Evolutionary conservation across 2,888 invertebrate genomes (phyloP).

Genomic region (Oithona nana): DNA sequence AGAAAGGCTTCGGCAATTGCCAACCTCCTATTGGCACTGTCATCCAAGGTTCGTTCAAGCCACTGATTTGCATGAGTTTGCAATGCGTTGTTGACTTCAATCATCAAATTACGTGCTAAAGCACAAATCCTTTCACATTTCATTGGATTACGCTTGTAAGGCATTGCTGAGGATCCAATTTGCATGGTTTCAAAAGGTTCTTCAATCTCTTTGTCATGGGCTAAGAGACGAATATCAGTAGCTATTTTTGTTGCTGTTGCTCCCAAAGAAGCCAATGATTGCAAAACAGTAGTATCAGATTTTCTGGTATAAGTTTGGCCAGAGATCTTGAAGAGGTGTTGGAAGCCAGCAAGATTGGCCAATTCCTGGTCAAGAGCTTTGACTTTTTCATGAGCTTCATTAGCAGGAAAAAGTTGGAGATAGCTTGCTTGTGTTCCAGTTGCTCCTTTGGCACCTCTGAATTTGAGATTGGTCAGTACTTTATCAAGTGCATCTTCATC

Average conservation of each 20-base stretch:
- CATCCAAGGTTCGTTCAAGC: slow-evolving; percentile 91
- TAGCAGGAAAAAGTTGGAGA: neutral
- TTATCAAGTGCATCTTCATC: slow-evolving; percentile 66
- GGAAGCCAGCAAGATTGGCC: slow-evolving; percentile 71
- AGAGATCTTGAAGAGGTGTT: slow-evolving; percentile 61
- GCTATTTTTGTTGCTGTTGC: slow-evolving; percentile 68
- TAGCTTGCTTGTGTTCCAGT: slow-evolving; percentile 64
- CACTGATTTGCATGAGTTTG: slow-evolving; percentile 84
- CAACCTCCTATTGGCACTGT: slow-evolving; percentile 83
- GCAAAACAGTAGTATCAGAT: slow-evolving; percentile 65
- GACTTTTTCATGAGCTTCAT: slow-evolving; percentile 59
- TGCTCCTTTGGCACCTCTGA: slow-evolving; percentile 94
- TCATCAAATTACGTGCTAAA: slow-evolving; percentile 55
- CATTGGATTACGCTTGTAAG: slow-evolving; percentile 98
- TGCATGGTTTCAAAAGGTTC: slow-evolving; percentile 89
- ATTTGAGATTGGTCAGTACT: slow-evolving; percentile 57
- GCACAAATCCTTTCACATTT: slow-evolving; percentile 56
- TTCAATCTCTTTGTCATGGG: slow-evolving; percentile 84
- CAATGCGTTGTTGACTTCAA: slow-evolving; percentile 53
- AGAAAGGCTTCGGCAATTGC: slow-evolving; percentile 82
- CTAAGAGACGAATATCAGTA: slow-evolving; percentile 43
- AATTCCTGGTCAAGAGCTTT: slow-evolving; percentile 61
- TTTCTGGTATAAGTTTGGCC: slow-evolving; percentile 92
- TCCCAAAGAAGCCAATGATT: slow-evolving; percentile 57
- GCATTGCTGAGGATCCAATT: slow-evolving; percentile 97